A percentile compares a stretch with the other conserved stretches of the same genome.
These are phyloP conservation scores for Coranthus polyacanthus DNA, from an alignment of 2,797 vertebrate species.

Conservation along the genomic window DNA sequence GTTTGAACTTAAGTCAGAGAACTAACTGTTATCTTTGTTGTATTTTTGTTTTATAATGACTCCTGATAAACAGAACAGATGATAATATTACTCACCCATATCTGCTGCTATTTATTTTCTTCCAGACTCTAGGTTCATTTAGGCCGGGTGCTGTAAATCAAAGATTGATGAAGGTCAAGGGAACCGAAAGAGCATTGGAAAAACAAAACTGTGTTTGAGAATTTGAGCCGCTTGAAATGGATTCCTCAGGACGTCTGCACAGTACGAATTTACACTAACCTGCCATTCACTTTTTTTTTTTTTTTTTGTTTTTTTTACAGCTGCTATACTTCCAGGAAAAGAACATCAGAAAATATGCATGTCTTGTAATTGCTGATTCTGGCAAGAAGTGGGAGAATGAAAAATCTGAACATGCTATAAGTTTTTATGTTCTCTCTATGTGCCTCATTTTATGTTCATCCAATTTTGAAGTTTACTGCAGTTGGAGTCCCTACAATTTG, in stretches of 20 bases:
- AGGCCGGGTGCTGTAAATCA: conserved; percentile 47
- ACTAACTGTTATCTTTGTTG: conserved; percentile 53
- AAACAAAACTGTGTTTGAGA: conserved; percentile 32
- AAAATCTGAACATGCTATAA: conserved; percentile 7
- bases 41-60: conserved; percentile 66
- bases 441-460: conserved; percentile 35
- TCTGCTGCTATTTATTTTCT: conserved; percentile 60
- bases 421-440: conserved; percentile 19
- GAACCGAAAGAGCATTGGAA: conserved; percentile 24
- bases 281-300: conserved; percentile 37
- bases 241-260: conserved; percentile 29
- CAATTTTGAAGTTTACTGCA: conserved; percentile 16
- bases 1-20: conserved; percentile 47
- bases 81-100: conserved; percentile 66
- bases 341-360: conserved; percentile 49
- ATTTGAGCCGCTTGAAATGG: conserved; percentile 3
- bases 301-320: no score
- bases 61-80: conserved; percentile 60
- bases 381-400: conserved; percentile 25
- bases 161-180: conserved; percentile 43
- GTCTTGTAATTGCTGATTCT: conserved; percentile 50
- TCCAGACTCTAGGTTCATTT: conserved; percentile 29
- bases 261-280: conserved; percentile 45
- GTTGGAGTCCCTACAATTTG: conserved; percentile 40
- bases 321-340: conserved; percentile 53